A percentile compares a stretch with the other conserved stretches of the same genome.
Evolutionary conservation across 37 sponge, comb jelly and placozoan species (phyloP).

Genomic region (Halisarca cf. caerulea): DNA sequence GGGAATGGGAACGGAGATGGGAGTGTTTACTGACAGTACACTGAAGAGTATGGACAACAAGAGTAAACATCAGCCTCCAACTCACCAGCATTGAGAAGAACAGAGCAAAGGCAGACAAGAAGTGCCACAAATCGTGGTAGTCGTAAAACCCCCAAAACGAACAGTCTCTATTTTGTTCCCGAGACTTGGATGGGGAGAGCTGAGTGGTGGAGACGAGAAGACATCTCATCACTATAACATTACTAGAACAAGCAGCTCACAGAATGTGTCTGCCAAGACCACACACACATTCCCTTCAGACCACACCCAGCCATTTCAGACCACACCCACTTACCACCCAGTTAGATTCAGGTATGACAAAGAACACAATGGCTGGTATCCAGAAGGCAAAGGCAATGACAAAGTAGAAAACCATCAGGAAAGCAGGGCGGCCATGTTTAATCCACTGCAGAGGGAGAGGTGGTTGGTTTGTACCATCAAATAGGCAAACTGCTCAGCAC

Average conservation of each 20-base stretch:
- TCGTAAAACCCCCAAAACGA: conserved; percentile 85
- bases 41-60: too few species aligned
- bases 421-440: neutral
- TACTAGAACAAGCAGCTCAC: too few species aligned
- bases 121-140: conserved; percentile 97
- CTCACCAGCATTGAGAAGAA: conserved; percentile 93
- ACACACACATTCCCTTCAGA: neutral
- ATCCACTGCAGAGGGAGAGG: neutral
- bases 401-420: neutral
- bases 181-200: conserved; percentile 63
- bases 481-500: neutral
- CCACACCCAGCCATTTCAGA: neutral
- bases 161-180: conserved; percentile 70
- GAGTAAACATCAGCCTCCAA: neutral
- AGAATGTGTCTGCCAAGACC: too few species aligned
- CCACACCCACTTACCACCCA: neutral
- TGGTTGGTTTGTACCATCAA: neutral
- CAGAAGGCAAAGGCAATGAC: neutral
- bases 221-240: too few species aligned
- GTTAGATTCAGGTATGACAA: neutral
- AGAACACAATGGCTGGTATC: conserved; percentile 25
- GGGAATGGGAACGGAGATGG: neutral
- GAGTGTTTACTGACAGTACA: neutral
- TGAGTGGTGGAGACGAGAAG: too few species aligned
- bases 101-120: conserved; percentile 91